These are phyloP conservation scores for Drosophila kepulauana DNA, from an alignment of 1,140 invertebrate species.

Conservation along the genomic window DNA sequence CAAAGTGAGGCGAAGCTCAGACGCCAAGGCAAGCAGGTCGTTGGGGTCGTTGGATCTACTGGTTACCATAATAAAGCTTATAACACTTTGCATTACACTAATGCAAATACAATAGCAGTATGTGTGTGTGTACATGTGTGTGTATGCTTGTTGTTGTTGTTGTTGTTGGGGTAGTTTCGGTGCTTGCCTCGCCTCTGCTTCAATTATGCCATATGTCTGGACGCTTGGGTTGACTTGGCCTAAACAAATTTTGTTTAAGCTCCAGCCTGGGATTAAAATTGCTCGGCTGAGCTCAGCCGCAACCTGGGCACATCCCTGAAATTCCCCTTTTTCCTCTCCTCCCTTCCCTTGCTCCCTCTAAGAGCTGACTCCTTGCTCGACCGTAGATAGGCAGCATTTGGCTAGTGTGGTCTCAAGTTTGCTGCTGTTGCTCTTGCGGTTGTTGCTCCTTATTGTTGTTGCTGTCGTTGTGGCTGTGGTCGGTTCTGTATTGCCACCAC, in stretches of 20 bases:
- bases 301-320: slow-evolving; percentile 16
- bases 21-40: slow-evolving; percentile 17
- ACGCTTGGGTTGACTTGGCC: slow-evolving; percentile 48
- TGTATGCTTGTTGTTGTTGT: slow-evolving; percentile 12
- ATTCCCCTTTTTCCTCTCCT: background rate
- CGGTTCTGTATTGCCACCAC: slow-evolving; percentile 31
- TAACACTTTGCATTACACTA: slow-evolving; percentile 83
- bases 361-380: slow-evolving; percentile 17
- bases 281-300: slow-evolving; percentile 48
- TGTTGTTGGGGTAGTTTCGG: slow-evolving; percentile 5
- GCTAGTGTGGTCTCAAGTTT: slow-evolving; percentile 65
- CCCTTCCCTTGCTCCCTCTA: background rate
- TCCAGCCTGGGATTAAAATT: slow-evolving; percentile 75
- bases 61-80: slow-evolving; percentile 77
- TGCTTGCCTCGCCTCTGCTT: slow-evolving; percentile 48
- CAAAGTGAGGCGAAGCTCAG: slow-evolving; percentile 47
- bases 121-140: slow-evolving; percentile 1
- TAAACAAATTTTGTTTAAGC: slow-evolving; percentile 81
- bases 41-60: slow-evolving; percentile 50
- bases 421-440: slow-evolving; percentile 28
- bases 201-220: slow-evolving; percentile 78
- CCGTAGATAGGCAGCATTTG: slow-evolving; percentile 50
- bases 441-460: slow-evolving; percentile 34
- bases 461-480: slow-evolving; percentile 15
- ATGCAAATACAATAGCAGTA: slow-evolving; percentile 77